phyloP scores from a whole-genome alignment of 2,113 vertebrate genomes.

The Globicephala melas region DNA sequence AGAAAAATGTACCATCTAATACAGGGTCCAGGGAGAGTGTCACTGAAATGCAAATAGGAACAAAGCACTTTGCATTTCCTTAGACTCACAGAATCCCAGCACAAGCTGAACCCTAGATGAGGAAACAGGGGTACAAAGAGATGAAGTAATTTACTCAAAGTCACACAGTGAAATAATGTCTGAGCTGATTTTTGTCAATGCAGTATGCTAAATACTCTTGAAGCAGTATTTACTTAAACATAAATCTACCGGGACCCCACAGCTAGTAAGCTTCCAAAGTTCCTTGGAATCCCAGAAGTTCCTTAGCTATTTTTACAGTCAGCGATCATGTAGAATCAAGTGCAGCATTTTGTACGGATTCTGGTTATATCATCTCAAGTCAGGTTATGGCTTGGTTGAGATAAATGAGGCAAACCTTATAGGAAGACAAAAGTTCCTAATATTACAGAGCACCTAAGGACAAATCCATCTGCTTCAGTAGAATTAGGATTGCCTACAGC shows the following conservation, averaged over 20 bases:
- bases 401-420: background rate
- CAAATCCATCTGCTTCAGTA: slow-evolving; percentile 39
- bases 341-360: background rate
- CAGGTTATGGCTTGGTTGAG: background rate
- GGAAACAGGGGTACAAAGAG: background rate
- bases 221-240: background rate
- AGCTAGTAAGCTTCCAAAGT: background rate
- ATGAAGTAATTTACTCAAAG: background rate
- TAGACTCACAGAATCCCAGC: background rate
- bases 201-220: background rate
- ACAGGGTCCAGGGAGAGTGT: background rate
- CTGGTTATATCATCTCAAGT: background rate
- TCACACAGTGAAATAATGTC: background rate
- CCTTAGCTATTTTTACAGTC: background rate
- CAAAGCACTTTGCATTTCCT: background rate
- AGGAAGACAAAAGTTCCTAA: background rate
- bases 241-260: background rate
- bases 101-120: background rate
- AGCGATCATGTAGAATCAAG: background rate
- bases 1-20: background rate
- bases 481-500: background rate
- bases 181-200: background rate
- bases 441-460: background rate
- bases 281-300: background rate
- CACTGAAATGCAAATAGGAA: background rate